Evolutionary conservation across 1,140 invertebrate species (phyloP), one percentile per base, ranked within the genome.

Genomic region (Mamestra configurata): DNA sequence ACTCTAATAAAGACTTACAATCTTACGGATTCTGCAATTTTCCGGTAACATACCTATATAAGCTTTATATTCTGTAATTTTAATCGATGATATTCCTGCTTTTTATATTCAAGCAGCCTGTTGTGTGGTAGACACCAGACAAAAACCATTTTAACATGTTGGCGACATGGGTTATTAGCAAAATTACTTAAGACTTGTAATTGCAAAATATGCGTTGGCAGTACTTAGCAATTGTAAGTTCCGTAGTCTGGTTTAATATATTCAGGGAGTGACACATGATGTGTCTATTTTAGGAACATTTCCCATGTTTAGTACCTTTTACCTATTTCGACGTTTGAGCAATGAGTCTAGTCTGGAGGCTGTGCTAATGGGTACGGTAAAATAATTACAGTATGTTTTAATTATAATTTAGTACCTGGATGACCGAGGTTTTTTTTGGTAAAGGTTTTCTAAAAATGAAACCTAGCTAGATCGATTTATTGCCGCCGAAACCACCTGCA

Each of bases 211-310:
- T 57, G 53, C 20, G 53, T 57, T 4, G 53, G 53, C 0, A 24
- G 4, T 15, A 57, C 53, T 57, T 57, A 57, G 53, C 53, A 57
- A 57, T 57, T 10, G 53, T 57, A 57, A 57, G 53, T 57, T 55
- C 51, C 51, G 18, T 55, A 8, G 18, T 24, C 53, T 57, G 53
- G 20, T 24, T 11, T 57, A 57, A 57, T 27, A 13, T 57, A 57
- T 57, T 57, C 53, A 24, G 53, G 43, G 20, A 49, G 37, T 27
- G 22, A 49, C 43, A 49, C 20, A 49, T 49, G 66, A 51, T 15
- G 43, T 24, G 40, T 8, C n/a, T 27, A 49, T 46, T 70, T 27
- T 46, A 31, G 20, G 24, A 51, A 6, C 13, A 13, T 22, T 57
- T 57, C 22, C 53, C 53, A 57, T 57, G 22, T 57, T 57, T 55